Conservation (phyloP, 2,113 vertebrate species). For the Elephas maximus region DNA sequence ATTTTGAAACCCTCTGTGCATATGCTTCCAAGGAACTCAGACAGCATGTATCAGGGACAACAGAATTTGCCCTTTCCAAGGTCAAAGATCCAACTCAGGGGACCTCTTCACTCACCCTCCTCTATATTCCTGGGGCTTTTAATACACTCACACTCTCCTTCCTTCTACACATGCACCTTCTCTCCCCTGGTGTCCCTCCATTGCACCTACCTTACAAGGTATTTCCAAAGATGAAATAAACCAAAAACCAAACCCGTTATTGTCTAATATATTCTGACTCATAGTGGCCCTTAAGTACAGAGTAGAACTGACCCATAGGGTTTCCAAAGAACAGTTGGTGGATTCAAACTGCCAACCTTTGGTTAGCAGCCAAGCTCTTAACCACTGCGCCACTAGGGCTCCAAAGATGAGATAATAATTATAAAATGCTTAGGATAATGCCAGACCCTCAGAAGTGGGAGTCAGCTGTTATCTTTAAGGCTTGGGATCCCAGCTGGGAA, state of each 20-base stretch:
- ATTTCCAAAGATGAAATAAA: not conserved
- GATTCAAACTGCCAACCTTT: too few species aligned
- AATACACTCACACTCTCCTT: rapidly evolving
- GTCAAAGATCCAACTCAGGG: rapidly evolving
- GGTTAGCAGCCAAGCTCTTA: too few species aligned
- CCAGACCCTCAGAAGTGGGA: not conserved
- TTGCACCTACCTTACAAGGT: too few species aligned
- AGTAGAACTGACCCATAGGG: too few species aligned
- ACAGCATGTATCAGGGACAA: too few species aligned
- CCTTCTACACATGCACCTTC: not conserved
- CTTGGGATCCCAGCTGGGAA: not conserved
- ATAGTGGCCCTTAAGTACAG: too few species aligned
- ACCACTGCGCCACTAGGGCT: too few species aligned
- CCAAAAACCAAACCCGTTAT: too few species aligned
- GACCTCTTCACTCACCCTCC: not conserved
- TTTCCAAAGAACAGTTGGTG: too few species aligned
- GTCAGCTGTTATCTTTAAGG: not conserved
- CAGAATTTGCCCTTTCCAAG: not conserved
- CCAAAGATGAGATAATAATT: not conserved
- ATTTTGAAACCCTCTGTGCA: not conserved
- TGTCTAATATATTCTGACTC: too few species aligned
- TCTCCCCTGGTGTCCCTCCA: not conserved
- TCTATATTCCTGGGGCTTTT: not conserved
- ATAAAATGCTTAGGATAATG: too few species aligned
- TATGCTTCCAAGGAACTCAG: not conserved